Evolutionary conservation across 2,113 vertebrate species (phyloP).

Genomic region (Marcusenius ussheri): DNA sequence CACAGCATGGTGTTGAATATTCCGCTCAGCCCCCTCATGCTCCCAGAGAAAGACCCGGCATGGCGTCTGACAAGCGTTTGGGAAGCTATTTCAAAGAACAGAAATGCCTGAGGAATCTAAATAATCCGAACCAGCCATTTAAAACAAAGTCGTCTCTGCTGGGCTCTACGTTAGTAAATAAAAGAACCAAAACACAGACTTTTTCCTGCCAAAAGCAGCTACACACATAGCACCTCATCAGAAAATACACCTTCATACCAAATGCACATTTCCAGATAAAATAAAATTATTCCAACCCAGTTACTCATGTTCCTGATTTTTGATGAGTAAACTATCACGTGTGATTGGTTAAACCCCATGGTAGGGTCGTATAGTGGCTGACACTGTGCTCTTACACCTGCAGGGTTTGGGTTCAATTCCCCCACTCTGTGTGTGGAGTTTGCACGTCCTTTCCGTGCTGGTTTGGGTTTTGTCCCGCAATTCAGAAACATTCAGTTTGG

Average conservation of each 20-base stretch:
- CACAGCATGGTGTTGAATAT: neutral
- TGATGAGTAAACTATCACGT: neutral
- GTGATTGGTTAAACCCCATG: neutral
- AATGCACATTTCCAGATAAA: neutral
- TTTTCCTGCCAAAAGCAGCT: neutral
- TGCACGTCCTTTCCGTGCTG: neutral
- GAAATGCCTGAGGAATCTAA: conserved; percentile 33
- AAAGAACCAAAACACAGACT: neutral
- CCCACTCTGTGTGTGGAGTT: neutral
- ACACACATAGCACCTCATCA: neutral
- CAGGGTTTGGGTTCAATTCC: neutral
- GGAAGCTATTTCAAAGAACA: conserved; percentile 30
- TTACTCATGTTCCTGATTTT: neutral
- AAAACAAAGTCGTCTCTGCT: neutral
- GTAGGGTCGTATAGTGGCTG: neutral
- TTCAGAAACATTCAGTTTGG: neutral
- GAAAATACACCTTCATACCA: neutral
- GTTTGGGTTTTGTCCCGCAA: neutral
- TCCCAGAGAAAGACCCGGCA: conserved; percentile 21
- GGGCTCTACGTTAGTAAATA: neutral
- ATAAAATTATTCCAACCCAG: neutral
- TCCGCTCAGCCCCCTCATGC: neutral
- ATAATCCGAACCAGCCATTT: neutral
- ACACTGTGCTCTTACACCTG: neutral
- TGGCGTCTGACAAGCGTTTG: conserved; percentile 47